Base-by-base conservation (phyloP, 2,113 vertebrate genomes). In the Leptobrachium leishanense region DNA sequence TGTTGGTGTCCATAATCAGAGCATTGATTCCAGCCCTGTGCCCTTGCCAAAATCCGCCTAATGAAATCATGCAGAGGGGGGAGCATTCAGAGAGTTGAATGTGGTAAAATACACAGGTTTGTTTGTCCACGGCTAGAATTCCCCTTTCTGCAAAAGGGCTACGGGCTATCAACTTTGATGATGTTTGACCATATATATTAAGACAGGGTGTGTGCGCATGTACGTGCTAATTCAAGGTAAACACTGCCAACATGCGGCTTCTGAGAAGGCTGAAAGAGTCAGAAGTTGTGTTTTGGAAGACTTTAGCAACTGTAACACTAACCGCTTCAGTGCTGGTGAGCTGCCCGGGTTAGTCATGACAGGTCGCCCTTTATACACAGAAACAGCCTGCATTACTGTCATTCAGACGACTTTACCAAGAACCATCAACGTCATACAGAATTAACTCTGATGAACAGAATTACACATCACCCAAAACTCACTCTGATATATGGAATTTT, bases 71-170 rank as follows among this genome's bases (percentile, higher is more conserved):
- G 20, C 42, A 43, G 67, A 74, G 65, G 72, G 68, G 20, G 71
- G 71, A 81, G 68, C 72, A 81, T 74, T 81, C 64, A 64, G 68
- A 46, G 72, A 68, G 64, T 53, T 59, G 73, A 59, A 81, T 74
- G 72, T 74, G 72, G 74, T 81, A 74, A 79, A 79, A 66, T 74
- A 81, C 78, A 81, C 78, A 81, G 72, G 12, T 68, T 74, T 81
- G 71, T 81, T 74, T 81, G 78, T 68, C 63, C 59, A 68, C 20
- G 66, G 78, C 71, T 62, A 81, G 42, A 74, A 41, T 65, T 68
- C 53, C 57, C 50, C 62, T 77, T 74, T 81, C 59, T 50, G 71
- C 64, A 74, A 68, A 31, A 80, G 74, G 64, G 74, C 46, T 50
- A 65, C 64, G 43, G 41, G 63, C 64, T 44, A 80, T 74, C 53